These are phyloP conservation scores for Pristionchus fissidentatus DNA, from an alignment of 2,888 invertebrate genomes.

Conservation along the genomic window DNA sequence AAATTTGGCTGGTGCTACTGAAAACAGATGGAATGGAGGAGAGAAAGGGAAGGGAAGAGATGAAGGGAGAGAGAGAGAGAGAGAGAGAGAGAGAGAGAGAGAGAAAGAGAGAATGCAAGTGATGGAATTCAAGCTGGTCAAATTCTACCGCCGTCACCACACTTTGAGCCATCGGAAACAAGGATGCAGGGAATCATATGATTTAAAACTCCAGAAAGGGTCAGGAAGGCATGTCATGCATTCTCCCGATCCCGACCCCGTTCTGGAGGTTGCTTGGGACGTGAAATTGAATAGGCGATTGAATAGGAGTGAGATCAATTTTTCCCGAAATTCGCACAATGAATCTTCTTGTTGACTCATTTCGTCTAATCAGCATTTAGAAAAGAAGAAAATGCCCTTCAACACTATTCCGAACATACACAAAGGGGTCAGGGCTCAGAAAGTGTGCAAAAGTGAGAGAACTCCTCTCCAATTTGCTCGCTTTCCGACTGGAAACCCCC, in stretches of 20 bases:
- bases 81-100: neutral
- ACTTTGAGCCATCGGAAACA: neutral
- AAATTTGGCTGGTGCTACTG: slow-evolving; percentile 1
- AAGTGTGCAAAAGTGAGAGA: too few relatives aligned
- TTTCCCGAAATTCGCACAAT: too few relatives aligned
- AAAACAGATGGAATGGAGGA: neutral
- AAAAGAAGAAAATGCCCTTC: too few relatives aligned
- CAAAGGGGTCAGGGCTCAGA: too few relatives aligned
- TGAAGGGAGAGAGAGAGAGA: neutral
- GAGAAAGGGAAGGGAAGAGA: slow-evolving; percentile 3
- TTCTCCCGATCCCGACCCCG: too few relatives aligned
- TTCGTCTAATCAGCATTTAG: slow-evolving; percentile 19
- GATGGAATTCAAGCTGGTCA: slow-evolving; percentile 8
- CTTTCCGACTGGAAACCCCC: neutral
- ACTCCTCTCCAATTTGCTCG: neutral
- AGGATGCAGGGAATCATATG: neutral
- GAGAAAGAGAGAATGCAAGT: neutral
- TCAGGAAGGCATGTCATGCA: too few relatives aligned
- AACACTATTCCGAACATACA: too few relatives aligned
- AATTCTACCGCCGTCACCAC: too few relatives aligned
- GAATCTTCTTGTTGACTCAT: neutral
- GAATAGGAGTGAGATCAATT: too few relatives aligned
- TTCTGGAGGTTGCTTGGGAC: too few relatives aligned
- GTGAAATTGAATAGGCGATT: too few relatives aligned
- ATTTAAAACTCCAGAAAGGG: neutral